Conservation (phyloP, 92 coral and sea anemone genomes). For the Pocillopora meandrina region DNA sequence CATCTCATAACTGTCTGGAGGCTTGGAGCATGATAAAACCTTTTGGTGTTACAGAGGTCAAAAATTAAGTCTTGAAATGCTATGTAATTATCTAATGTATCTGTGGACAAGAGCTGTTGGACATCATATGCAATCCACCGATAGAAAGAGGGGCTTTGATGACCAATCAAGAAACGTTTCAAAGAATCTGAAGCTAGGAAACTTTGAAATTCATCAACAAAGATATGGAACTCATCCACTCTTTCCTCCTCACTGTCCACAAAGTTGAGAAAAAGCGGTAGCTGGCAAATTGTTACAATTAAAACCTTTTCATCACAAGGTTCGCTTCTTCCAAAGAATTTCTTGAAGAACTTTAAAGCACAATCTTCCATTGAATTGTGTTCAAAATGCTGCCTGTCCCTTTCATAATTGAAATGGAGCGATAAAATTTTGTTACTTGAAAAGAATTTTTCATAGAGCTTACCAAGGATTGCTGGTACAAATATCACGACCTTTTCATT, state of each 20-base stretch:
- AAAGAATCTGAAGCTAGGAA: neutral
- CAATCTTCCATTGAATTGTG: neutral
- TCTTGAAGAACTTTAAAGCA: neutral
- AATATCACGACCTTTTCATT: constrained; percentile 5
- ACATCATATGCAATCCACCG: neutral
- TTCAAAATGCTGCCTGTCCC: no score
- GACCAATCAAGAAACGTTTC: neutral
- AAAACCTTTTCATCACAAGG: no score
- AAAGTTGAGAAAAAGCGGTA: no score
- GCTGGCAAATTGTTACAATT: no score
- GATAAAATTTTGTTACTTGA: neutral
- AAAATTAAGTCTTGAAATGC: neutral
- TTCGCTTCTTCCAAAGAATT: neutral
- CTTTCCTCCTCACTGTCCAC: no score
- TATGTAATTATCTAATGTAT: no score
- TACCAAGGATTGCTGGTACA: neutral
- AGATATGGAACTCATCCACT: neutral
- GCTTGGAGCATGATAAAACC: neutral
- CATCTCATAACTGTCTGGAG: neutral
- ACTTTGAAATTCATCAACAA: constrained; percentile 3
- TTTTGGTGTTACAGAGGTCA: neutral
- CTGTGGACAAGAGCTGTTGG: neutral
- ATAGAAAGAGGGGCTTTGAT: neutral
- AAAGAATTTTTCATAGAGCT: neutral
- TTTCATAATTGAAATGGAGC: no score